Evolutionary conservation across 2,797 vertebrate species (phyloP).

Genomic region (Sebastes diploproa): DNA sequence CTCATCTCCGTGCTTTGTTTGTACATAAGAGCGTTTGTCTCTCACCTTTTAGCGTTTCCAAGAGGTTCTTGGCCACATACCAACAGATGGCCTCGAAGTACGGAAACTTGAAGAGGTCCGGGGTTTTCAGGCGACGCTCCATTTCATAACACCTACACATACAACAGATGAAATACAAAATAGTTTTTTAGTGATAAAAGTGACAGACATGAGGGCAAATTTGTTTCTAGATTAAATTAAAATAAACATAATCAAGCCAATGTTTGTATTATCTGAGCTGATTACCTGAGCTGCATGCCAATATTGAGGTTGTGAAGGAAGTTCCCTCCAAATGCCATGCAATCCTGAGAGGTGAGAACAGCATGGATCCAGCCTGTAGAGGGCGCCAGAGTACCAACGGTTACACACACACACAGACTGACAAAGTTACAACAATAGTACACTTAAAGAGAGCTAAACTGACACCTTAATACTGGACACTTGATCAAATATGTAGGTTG

Average conservation of each 20-base stretch:
- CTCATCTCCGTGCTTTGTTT: background rate
- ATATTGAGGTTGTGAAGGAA: constrained; percentile 99
- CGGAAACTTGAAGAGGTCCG: constrained; percentile 99
- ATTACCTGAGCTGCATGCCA: constrained; percentile 99
- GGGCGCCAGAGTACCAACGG: constrained; percentile 52
- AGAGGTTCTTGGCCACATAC: constrained; percentile 98
- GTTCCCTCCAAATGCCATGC: constrained; percentile 99
- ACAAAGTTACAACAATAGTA: background rate
- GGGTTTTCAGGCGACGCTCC: constrained; percentile 98
- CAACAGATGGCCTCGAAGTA: constrained; percentile 99
- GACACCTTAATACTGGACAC: background rate
- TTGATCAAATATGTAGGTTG: background rate
- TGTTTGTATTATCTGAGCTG: accelerated
- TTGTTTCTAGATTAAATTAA: background rate
- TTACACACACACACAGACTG: background rate
- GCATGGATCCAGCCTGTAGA: constrained; percentile 97
- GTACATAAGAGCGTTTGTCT: background rate
- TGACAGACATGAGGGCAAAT: background rate
- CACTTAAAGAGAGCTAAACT: background rate
- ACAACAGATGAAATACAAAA: background rate
- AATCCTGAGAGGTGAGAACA: constrained; percentile 99
- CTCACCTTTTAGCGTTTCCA: constrained; percentile 97
- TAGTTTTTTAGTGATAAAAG: background rate
- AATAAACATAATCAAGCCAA: background rate
- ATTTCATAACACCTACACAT: constrained; percentile 95